Conservation (phyloP, 2,888 invertebrate species). For the Fissipunctia ypsillon region DNA sequence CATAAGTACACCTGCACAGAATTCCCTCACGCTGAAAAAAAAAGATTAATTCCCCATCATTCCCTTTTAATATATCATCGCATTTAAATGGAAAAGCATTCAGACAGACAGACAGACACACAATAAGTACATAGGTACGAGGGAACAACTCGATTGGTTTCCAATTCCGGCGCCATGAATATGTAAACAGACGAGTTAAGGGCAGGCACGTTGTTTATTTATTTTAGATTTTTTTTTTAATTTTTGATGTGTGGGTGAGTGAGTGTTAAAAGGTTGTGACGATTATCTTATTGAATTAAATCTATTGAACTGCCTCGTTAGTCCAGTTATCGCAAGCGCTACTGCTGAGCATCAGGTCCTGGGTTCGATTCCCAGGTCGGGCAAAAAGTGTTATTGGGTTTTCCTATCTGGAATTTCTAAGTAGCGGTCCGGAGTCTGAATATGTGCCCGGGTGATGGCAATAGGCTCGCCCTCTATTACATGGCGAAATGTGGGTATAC, state of each 20-base stretch:
- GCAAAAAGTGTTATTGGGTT: too few relatives aligned
- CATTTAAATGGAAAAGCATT: conserved; percentile 49
- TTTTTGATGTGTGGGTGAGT: not conserved
- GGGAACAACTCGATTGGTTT: conserved; percentile 75
- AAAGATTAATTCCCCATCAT: conserved; percentile 23
- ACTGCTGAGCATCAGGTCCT: too few relatives aligned
- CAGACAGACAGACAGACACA: conserved; percentile 36
- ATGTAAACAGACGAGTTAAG: conserved; percentile 78
- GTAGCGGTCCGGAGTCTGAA: too few relatives aligned
- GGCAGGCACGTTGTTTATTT: conserved; percentile 15
- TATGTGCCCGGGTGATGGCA: too few relatives aligned
- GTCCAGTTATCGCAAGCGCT: too few relatives aligned
- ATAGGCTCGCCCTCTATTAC: too few relatives aligned
- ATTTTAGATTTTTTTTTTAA: not conserved
- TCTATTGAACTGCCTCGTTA: too few relatives aligned
- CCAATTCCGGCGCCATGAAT: conserved; percentile 81
- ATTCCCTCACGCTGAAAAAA: not conserved
- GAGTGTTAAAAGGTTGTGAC: too few relatives aligned
- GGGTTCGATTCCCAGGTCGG: too few relatives aligned
- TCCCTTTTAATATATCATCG: conserved; percentile 38
- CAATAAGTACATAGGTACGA: conserved; percentile 32
- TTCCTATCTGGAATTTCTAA: too few relatives aligned
- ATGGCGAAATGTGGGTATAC: too few relatives aligned
- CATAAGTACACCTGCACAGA: not conserved
- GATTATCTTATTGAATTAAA: too few relatives aligned